These are phyloP conservation scores for Drosophila neutralis DNA, from an alignment of 2,888 invertebrate genomes.

Conservation along the genomic window DNA sequence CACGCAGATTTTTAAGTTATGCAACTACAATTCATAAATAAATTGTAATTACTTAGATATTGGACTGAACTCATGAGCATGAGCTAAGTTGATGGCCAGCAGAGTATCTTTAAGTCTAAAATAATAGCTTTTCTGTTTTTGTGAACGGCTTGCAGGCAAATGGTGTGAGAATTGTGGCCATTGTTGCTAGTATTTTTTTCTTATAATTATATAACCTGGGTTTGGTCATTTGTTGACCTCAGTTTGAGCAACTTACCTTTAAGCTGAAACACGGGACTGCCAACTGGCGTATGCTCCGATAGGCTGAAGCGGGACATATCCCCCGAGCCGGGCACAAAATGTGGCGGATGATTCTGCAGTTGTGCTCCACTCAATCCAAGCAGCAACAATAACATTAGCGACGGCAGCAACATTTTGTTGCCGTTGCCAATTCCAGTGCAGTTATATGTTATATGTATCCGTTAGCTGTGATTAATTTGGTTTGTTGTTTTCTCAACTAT, in stretches of 20 bases:
- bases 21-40: constrained; percentile 9
- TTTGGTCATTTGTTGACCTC: constrained; percentile 43
- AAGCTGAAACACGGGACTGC: constrained; percentile 91
- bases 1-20: constrained; percentile 4
- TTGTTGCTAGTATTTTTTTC: constrained; percentile 39
- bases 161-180: constrained; percentile 67
- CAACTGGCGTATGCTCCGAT: constrained; percentile 90
- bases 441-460: constrained; percentile 64
- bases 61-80: constrained; percentile 12
- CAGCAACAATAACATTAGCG: constrained; percentile 46
- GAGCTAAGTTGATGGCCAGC: constrained; percentile 16
- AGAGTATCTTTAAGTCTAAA: constrained; percentile 18
- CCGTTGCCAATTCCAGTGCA: constrained; percentile 71
- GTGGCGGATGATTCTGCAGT: constrained; percentile 89
- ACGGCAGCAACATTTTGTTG: constrained; percentile 67
- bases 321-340: constrained; percentile 90
- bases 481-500: constrained; percentile 57
- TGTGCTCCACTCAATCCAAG: constrained; percentile 82
- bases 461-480: constrained; percentile 53
- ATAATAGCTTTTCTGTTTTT: constrained; percentile 30
- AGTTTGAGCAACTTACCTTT: constrained; percentile 86
- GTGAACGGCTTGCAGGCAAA: constrained; percentile 64
- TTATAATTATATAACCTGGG: constrained; percentile 29
- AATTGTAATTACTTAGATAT: constrained; percentile 16
- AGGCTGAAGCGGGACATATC: constrained; percentile 92